A percentile compares a stretch with the other conserved stretches of the same genome.
These are phyloP conservation scores for Acanthisitta chloris DNA, from an alignment of 2,113 vertebrate species.

Conservation along the genomic window DNA sequence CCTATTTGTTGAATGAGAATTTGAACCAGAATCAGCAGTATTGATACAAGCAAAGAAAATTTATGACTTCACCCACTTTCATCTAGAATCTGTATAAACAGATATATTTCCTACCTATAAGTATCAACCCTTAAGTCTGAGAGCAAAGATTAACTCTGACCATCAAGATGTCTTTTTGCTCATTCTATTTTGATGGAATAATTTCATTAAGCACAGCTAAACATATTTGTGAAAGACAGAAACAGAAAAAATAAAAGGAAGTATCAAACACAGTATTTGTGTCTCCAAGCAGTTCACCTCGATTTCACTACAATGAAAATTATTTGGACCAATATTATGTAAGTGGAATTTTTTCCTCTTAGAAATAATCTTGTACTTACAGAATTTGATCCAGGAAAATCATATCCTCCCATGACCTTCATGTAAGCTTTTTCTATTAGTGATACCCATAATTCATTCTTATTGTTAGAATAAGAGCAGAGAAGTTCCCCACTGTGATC, in stretches of 20 bases:
- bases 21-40: not conserved
- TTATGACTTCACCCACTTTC: not conserved
- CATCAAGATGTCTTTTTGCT: not conserved
- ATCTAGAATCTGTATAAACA: not conserved
- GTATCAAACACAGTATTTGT: not conserved
- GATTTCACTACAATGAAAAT: not conserved
- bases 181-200: not conserved
- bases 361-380: constrained; percentile 74
- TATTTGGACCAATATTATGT: not conserved
- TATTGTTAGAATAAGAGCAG: constrained; percentile 97
- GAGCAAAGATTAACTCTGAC: not conserved
- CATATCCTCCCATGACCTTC: constrained; percentile 99
- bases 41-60: not conserved
- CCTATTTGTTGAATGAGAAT: not conserved
- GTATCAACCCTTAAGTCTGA: not conserved
- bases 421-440: constrained; percentile 99
- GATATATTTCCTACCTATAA: not conserved
- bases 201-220: not conserved
- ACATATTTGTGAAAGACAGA: not conserved
- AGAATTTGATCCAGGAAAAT: constrained; percentile 98
- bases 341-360: not conserved
- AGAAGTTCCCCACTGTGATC: constrained; percentile 93
- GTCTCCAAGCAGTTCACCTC: not conserved
- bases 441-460: constrained; percentile 96
- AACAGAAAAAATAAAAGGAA: not conserved